Percentiles rank a stretch among this genome's conserved stretches.
Conservation (phyloP, 2,888 invertebrate species). For the Calameuta idolon region DNA sequence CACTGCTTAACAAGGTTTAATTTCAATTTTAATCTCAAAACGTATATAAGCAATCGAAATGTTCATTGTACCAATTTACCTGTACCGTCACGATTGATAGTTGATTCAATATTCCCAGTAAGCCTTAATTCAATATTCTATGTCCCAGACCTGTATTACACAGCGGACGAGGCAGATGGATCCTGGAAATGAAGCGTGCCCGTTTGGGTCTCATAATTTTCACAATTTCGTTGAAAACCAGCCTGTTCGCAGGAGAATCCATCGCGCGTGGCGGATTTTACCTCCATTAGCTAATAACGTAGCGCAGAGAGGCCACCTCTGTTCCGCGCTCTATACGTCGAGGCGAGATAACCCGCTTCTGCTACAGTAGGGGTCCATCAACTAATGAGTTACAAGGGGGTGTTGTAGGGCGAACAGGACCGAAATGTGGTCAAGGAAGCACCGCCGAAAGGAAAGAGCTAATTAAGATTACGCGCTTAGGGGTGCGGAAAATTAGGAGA, state of each 20-base stretch:
- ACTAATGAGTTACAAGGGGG: conserved; percentile 51
- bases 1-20: not conserved
- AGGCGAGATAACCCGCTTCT: conserved; percentile 34
- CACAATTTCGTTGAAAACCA: conserved; percentile 37
- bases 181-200: conserved; percentile 15
- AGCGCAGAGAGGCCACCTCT: conserved; percentile 19
- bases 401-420: conserved; percentile 34
- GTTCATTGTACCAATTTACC: not conserved
- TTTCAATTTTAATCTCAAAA: not conserved
- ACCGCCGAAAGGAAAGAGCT: conserved; percentile 8
- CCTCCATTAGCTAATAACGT: conserved; percentile 60
- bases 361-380: conserved; percentile 43
- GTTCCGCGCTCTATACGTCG: conserved; percentile 7
- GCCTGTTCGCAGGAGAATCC: conserved; percentile 30
- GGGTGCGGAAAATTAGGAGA: conserved; percentile 21
- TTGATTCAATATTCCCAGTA: not conserved
- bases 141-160: not conserved
- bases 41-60: not conserved
- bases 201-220: conserved; percentile 32
- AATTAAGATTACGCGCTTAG: conserved; percentile 18
- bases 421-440: conserved; percentile 31
- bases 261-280: conserved; percentile 44
- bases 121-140: not conserved
- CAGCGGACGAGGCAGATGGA: not conserved
- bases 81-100: not conserved